Evolutionary conservation across 2,888 invertebrate genomes (phyloP).

Genomic region (Pinctada fucata): DNA sequence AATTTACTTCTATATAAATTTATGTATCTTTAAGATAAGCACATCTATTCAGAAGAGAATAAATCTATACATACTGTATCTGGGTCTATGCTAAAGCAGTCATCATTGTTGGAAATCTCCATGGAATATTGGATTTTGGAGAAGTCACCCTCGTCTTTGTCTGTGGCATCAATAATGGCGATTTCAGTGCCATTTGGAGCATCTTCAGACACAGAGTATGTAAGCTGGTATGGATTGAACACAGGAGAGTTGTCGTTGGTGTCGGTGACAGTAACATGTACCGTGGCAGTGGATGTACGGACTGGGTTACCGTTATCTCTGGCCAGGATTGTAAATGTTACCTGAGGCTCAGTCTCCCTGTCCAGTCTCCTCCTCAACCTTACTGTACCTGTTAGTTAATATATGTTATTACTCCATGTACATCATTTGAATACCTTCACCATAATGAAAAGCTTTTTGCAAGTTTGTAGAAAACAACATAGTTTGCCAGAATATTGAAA

Average conservation of each 20-base stretch:
- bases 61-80: conserved; percentile 54
- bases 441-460: too few relatives aligned
- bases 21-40: too few relatives aligned
- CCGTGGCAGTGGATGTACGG: conserved; percentile 79
- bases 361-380: conserved; percentile 81
- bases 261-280: conserved; percentile 85
- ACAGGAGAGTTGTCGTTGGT: conserved; percentile 88
- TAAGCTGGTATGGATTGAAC: conserved; percentile 77
- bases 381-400: conserved; percentile 57
- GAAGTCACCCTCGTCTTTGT: conserved; percentile 80
- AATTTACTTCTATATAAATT: too few relatives aligned
- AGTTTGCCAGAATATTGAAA: too few relatives aligned
- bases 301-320: conserved; percentile 61
- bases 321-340: conserved; percentile 64
- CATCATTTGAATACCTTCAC: not conserved
- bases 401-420: not conserved
- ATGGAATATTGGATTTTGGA: conserved; percentile 85
- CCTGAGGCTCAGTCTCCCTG: conserved; percentile 71
- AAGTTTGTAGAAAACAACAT: too few relatives aligned
- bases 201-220: conserved; percentile 58
- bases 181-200: conserved; percentile 77
- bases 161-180: conserved; percentile 84
- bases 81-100: conserved; percentile 84
- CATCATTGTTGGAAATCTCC: conserved; percentile 84
- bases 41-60: too few relatives aligned